Evolutionary conservation across 2,113 vertebrate genomes (phyloP).

Genomic region (Myxocyprinus asiaticus): DNA sequence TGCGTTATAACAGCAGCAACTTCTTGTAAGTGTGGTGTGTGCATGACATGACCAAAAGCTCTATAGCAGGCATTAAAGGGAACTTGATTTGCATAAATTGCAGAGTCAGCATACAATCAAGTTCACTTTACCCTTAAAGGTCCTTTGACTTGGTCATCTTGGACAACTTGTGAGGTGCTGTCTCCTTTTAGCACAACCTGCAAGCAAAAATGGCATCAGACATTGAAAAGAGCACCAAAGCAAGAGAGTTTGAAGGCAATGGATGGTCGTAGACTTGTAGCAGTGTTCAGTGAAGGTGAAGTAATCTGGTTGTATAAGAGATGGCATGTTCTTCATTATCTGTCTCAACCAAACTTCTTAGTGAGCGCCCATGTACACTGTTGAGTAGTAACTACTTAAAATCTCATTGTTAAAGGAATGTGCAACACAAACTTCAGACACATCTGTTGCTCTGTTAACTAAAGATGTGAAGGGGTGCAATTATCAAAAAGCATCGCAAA

Average conservation of each 20-base stretch:
- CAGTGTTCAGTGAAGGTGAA: no score
- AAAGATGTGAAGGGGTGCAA: neutral
- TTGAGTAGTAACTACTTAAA: neutral
- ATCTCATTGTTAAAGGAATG: neutral
- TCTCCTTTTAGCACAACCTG: conserved; percentile 95
- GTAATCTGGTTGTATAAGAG: conserved; percentile 46
- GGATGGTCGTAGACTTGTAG: no score
- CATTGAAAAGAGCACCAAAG: conserved; percentile 12
- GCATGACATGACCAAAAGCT: no score
- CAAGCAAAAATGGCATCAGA: conserved; percentile 31
- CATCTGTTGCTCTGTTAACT: neutral
- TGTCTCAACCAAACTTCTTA: conserved; percentile 27
- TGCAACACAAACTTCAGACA: neutral
- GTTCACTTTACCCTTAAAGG: conserved; percentile 85
- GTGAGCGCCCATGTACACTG: neutral
- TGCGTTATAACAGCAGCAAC: no score
- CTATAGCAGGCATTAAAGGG: no score
- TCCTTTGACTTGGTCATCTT: conserved; percentile 98
- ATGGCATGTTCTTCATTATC: neutral
- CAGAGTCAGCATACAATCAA: neutral
- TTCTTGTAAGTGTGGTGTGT: no score
- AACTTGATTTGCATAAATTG: neutral
- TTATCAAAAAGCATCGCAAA: neutral
- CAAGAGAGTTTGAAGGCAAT: conserved; percentile 29
- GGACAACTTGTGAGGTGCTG: conserved; percentile 91